These are phyloP conservation scores for Esperia sulphurella DNA, from an alignment of 2,888 invertebrate genomes.

Conservation along the genomic window DNA sequence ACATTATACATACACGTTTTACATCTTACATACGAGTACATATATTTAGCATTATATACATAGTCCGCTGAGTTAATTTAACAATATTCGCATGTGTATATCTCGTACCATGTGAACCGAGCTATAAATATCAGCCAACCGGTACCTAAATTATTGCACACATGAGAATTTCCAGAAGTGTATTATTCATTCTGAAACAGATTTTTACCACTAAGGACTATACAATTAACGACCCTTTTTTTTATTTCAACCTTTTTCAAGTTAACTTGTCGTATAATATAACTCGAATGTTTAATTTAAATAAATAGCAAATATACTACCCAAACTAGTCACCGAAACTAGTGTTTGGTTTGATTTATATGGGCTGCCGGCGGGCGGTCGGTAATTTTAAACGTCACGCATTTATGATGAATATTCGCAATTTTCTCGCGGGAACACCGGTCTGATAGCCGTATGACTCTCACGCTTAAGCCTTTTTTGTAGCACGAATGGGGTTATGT, in stretches of 20 bases:
- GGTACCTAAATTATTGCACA: conserved; percentile 54
- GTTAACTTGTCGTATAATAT: neutral
- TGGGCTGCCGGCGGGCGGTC: conserved; percentile 47
- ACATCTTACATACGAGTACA: conserved; percentile 12
- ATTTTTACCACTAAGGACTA: conserved; percentile 14
- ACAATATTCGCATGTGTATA: conserved; percentile 41
- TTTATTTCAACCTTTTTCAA: neutral
- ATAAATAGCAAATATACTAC: conserved; percentile 39
- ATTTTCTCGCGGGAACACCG: conserved; percentile 65
- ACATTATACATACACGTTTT: neutral
- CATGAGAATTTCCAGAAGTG: conserved; percentile 45
- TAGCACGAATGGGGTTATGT: neutral
- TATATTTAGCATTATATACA: too few relatives aligned
- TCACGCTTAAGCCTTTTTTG: conserved; percentile 1
- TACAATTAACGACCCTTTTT: conserved; percentile 4
- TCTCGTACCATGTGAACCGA: conserved; percentile 51
- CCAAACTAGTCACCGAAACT: conserved; percentile 43
- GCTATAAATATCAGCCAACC: conserved; percentile 59
- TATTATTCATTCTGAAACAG: conserved; percentile 34
- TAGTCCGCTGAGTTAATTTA: too few relatives aligned
- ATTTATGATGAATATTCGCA: conserved; percentile 74
- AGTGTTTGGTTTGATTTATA: conserved; percentile 69
- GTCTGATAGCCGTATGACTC: conserved; percentile 50
- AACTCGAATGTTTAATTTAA: conserved; percentile 17
- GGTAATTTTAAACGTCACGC: conserved; percentile 75